Conservation (phyloP, 2,113 vertebrate species). For the Leptosomus discolor region DNA sequence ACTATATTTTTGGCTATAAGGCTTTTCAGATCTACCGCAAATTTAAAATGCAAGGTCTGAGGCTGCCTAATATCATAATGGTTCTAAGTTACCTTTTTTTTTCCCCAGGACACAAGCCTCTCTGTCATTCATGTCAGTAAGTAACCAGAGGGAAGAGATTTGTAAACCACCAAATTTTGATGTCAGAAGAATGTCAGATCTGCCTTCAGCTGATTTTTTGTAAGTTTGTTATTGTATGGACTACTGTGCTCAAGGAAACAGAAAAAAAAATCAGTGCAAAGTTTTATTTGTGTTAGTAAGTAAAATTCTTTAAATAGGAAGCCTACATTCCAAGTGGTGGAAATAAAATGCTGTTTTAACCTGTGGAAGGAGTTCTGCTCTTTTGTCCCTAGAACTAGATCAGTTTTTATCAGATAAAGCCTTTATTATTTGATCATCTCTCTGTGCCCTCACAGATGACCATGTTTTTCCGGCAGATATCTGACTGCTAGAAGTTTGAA, state of each 20-base stretch:
- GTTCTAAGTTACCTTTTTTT: not conserved
- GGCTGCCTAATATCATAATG: not conserved
- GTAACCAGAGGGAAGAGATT: not conserved
- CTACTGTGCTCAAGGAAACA: not conserved
- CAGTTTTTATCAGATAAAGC: not conserved
- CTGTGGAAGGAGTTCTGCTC: not conserved
- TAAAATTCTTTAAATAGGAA: not conserved
- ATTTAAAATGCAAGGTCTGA: not conserved
- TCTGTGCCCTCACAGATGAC: not conserved
- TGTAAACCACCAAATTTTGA: not conserved
- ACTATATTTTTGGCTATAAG: not conserved
- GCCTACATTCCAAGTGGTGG: not conserved
- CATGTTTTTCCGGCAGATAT: not conserved
- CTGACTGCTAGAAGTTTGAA: conserved; percentile 1
- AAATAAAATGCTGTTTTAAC: not conserved
- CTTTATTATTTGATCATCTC: conserved; percentile 17
- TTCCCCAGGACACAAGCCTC: not conserved
- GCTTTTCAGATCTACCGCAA: not conserved
- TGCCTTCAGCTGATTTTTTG: not conserved
- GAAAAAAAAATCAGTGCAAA: not conserved
- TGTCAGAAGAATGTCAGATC: not conserved
- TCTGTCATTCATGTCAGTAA: not conserved
- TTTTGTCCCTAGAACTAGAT: not conserved
- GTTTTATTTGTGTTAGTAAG: not conserved
- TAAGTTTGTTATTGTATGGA: not conserved